Base-by-base conservation (phyloP, 2,797 vertebrate species). In the Acanthopagrus latus region DNA sequence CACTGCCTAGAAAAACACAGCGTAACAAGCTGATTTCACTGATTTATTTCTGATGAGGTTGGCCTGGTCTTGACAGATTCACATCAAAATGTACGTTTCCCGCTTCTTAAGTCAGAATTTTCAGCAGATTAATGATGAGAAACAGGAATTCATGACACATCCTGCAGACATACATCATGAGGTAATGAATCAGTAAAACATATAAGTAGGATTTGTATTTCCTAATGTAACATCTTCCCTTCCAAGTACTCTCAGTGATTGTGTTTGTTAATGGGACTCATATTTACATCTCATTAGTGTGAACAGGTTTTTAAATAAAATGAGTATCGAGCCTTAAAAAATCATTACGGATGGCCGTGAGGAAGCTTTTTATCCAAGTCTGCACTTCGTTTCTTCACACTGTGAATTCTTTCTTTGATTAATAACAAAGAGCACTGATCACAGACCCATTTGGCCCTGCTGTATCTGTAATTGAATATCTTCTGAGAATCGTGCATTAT, bases 401-500 rank as follows among this genome's bases (percentile, higher is more conserved):
- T 47, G 7, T 46, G 5, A 56, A n/a, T 63, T 23, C 2, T 38
- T 27, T 27, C 17, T 23, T 63, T 50, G 51, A 43, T 69, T 21
- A 4, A 27, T 50, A 2, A 13, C 12, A 29, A 43, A 69, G 41
- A 78, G 41, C 58, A 81, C 75, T 43, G 81, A 0, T 67, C 23
- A 64, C 44, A 52, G 50, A 41, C 29, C 46, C 33, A 20, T 21
- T 38, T 48, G 51, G 80, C 63, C 56, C 58, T 29, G 20, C 33
- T 41, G 25, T 60, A 60, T 64, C 44, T 78, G 7, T 82, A 73
- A 89, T 65, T 82, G 47, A 83, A 72, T 54, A 76, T 86, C 29
- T 77, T 64, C 47, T 56, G 54, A 85, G 5, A 78, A 67, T 73
- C 38, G 33, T 29, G 16, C 51, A 27, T 65, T 25, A 58, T 51